These are phyloP conservation scores for Lagodon rhomboides DNA, from an alignment of 2,797 vertebrate species.

Conservation along the genomic window DNA sequence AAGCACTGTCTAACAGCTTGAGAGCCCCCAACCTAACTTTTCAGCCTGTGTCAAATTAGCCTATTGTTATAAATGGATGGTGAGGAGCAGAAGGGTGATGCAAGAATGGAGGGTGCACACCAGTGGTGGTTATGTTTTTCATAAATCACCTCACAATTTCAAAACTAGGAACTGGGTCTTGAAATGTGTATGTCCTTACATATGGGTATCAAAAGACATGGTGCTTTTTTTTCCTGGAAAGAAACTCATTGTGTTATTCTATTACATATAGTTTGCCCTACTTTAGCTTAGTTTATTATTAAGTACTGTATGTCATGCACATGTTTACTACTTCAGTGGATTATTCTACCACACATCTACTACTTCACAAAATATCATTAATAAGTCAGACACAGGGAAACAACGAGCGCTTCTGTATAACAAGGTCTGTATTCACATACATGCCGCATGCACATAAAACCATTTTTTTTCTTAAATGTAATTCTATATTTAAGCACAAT, in stretches of 20 bases:
- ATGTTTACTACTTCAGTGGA: slow-evolving; percentile 16
- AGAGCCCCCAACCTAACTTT: slow-evolving; percentile 5
- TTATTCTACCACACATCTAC: slow-evolving; percentile 12
- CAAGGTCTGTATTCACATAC: neutral
- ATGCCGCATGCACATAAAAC: neutral
- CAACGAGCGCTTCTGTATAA: neutral
- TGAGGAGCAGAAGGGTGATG: slow-evolving; percentile 6
- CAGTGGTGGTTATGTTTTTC: neutral
- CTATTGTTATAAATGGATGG: slow-evolving; percentile 10
- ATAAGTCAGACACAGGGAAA: slow-evolving; percentile 22
- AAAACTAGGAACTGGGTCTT: neutral
- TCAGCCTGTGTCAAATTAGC: slow-evolving; percentile 11
- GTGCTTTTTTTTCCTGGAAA: neutral
- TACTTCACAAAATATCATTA: slow-evolving; percentile 17
- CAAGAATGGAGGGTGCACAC: neutral
- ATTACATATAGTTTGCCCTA: slow-evolving; percentile 14
- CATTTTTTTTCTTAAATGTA: slow-evolving; percentile 3
- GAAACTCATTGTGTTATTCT: neutral
- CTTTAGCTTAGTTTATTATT: slow-evolving; percentile 6
- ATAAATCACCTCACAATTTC: neutral
- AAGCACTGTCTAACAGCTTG: slow-evolving; percentile 32
- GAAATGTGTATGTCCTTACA: neutral
- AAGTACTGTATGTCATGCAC: neutral
- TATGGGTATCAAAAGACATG: neutral
- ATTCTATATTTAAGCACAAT: slow-evolving; percentile 2